phyloP scores from a whole-genome alignment of 2,797 vertebrate species.

The Rhabdophis nuchalis region DNA sequence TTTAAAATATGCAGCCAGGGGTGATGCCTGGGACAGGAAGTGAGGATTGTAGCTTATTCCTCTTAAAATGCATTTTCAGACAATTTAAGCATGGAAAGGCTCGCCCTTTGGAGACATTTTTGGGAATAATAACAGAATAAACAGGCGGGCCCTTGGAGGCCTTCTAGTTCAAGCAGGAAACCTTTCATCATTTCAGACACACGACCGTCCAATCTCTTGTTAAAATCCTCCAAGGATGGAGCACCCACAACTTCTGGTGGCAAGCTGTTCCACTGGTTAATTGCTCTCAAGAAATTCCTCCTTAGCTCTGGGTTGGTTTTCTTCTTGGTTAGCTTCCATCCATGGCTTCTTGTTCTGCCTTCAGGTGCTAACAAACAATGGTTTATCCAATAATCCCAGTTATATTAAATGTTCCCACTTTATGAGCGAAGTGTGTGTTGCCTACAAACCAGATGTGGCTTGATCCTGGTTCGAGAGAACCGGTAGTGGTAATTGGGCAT shows the following conservation, averaged over 20 bases:
- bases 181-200: not conserved
- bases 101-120: not conserved
- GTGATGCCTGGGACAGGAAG: not conserved
- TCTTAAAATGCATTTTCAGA: conserved; percentile 29
- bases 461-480: too few species aligned
- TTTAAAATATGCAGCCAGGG: conserved; percentile 34
- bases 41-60: not conserved
- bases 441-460: not conserved
- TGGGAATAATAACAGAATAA: not conserved
- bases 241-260: not conserved
- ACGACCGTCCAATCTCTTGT: not conserved
- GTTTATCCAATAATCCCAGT: not conserved
- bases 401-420: not conserved
- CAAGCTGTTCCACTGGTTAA: not conserved
- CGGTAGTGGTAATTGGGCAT: too few species aligned
- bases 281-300: not conserved
- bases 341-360: not conserved
- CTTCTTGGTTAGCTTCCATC: not conserved
- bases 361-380: not conserved
- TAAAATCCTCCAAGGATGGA: not conserved
- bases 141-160: too few species aligned
- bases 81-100: not conserved
- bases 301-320: not conserved
- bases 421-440: not conserved
- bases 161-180: not conserved